Percentiles rank a stretch among this genome's conserved stretches.
Conservation (phyloP, 2,113 vertebrate species). For the Pterocles orientalis region DNA sequence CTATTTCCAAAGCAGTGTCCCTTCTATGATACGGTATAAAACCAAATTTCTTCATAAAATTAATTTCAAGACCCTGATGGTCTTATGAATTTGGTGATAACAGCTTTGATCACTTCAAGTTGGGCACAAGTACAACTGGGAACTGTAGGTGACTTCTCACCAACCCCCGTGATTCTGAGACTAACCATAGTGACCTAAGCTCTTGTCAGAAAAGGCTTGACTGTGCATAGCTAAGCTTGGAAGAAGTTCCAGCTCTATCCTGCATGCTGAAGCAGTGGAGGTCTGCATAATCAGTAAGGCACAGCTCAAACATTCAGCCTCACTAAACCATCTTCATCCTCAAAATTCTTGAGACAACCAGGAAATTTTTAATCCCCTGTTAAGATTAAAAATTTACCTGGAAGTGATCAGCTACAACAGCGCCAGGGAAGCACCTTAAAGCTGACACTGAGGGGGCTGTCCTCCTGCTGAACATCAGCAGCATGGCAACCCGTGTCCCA, state of each 20-base stretch:
- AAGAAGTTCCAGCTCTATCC: neutral
- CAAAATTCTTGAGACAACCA: neutral
- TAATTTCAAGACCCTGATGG: neutral
- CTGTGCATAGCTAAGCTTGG: neutral
- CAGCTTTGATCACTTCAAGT: neutral
- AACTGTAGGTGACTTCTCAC: neutral
- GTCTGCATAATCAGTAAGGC: neutral
- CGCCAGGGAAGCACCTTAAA: accelerated
- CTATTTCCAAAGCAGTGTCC: neutral
- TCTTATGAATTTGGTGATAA: neutral
- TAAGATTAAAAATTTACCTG: neutral
- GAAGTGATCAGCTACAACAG: neutral
- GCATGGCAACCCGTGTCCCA: neutral
- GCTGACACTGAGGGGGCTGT: neutral
- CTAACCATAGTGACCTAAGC: neutral
- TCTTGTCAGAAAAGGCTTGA: neutral
- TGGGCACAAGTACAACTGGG: neutral
- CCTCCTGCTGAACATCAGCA: neutral
- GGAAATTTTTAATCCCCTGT: neutral
- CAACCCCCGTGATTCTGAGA: neutral
- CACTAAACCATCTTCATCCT: neutral
- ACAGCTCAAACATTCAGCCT: neutral
- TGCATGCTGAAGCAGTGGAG: neutral
- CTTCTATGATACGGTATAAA: neutral
- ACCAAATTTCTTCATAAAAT: neutral